These are phyloP conservation scores for Peribatodes rhomboidaria DNA, from an alignment of 2,888 invertebrate species.

Conservation along the genomic window DNA sequence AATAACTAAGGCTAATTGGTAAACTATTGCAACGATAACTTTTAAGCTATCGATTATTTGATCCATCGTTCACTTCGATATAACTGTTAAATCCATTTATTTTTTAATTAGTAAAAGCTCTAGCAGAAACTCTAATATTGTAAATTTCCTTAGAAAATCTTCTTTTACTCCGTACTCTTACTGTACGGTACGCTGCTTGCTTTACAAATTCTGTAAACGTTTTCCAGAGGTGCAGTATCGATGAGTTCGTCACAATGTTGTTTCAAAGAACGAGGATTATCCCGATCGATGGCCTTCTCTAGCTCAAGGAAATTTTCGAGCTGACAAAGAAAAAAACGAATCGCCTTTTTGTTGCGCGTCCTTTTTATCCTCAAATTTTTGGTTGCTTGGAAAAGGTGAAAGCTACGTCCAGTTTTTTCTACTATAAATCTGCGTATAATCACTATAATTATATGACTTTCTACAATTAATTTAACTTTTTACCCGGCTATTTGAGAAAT, in stretches of 20 bases:
- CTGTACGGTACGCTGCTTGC: not conserved
- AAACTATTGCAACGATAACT: no score
- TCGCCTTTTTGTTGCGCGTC: conserved; percentile 16
- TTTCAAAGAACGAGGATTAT: conserved; percentile 47
- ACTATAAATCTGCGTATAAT: not conserved
- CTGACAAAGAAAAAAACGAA: conserved; percentile 23
- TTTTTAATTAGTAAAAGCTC: not conserved
- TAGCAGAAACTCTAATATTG: not conserved
- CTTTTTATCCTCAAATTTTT: conserved; percentile 7
- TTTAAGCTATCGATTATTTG: no score
- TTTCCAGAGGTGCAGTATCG: conserved; percentile 22
- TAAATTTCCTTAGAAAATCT: not conserved
- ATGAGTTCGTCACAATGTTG: conserved; percentile 50
- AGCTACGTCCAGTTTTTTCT: not conserved
- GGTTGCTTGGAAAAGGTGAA: conserved; percentile 4
- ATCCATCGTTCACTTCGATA: no score
- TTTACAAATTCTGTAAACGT: not conserved
- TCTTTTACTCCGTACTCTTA: not conserved
- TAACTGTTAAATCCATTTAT: no score
- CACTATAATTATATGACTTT: no score
- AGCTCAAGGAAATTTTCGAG: conserved; percentile 44
- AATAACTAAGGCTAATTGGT: no score
- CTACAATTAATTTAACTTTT: no score
- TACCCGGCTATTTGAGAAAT: no score
- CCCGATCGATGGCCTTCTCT: conserved; percentile 42